Evolutionary conservation across 1,140 invertebrate genomes (phyloP), one percentile per base, ranked within the genome.

Genomic region (Lanistes nyassanus): DNA sequence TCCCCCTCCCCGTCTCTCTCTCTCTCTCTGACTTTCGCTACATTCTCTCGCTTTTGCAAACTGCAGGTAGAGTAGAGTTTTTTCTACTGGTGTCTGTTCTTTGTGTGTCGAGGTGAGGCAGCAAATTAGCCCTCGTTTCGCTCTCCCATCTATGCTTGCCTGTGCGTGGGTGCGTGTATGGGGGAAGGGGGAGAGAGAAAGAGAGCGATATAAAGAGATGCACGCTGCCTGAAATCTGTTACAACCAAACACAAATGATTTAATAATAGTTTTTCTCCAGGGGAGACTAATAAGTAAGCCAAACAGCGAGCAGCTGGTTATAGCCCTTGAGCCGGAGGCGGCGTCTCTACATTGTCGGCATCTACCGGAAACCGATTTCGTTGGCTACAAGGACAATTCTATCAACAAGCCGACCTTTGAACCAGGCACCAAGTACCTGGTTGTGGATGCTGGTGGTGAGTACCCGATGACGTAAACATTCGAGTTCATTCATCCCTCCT

Each of bases 311-410:
- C 85, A 86, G 67, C 75, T 86, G 3, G 77, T 87, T 19, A 86
- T 86, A 13, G 85, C 86, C 31, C 76, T 86, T 53, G 86, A 87
- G 80, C 86, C 85, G 13, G 85, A 87, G 74, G 85, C 85, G 19
- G 85, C 86, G 3, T 87, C 85, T 51, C 80, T 87, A 0, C 82
- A 85, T 53, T 87, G 85, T 62, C 79, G 84, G 34, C 81, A 82
- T 42, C 81, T 86, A 34, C 85, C 83, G 7, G 81, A 81, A n/a
- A 84, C 82, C 37, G 83, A 82, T 11, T 87, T 86, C 58, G 66
- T 82, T 21, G 82, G 81, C 21, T 80, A 77, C 77, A 80, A 82
- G 21, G 76, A 79, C n/a, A 82, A 77, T 16, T 34, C 76, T 71
- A 21, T 75, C 62, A 26, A 76, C 34, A 86, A 83, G 72, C 84